A percentile compares a stretch with the other conserved stretches of the same genome.
These are phyloP conservation scores for Oikopleura dioica DNA, from an alignment of 23 tunicate genomes.

Conservation along the genomic window DNA sequence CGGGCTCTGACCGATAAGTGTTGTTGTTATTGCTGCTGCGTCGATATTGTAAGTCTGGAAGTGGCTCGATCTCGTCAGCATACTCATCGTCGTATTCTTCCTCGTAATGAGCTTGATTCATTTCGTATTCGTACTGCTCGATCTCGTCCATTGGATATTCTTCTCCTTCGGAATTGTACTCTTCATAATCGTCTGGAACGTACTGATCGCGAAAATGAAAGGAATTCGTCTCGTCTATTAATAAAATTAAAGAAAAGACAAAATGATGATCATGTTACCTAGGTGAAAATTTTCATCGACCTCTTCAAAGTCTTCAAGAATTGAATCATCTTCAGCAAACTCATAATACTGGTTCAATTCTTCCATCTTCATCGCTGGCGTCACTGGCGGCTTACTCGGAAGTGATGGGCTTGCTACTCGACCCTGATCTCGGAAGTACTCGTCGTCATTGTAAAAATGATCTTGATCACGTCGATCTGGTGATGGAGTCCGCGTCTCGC, in stretches of 20 bases:
- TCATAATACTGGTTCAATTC: not conserved
- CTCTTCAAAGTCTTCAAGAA: not conserved
- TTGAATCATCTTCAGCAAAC: not conserved
- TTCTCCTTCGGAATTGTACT: not conserved
- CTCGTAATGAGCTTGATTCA: not conserved
- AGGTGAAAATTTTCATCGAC: too few relatives aligned
- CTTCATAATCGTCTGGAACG: not conserved
- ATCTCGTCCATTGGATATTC: not conserved
- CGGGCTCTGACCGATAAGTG: not conserved
- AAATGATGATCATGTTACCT: too few relatives aligned
- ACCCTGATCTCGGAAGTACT: not conserved
- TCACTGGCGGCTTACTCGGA: not conserved
- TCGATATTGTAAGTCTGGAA: not conserved
- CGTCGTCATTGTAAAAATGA: not conserved
- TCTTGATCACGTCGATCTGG: too few relatives aligned
- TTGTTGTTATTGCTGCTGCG: not conserved
- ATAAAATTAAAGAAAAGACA: too few relatives aligned
- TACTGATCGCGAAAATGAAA: too few relatives aligned
- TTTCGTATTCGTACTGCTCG: not conserved
- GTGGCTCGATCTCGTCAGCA: not conserved
- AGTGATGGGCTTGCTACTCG: not conserved
- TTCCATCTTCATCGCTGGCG: not conserved
- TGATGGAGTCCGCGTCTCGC: too few relatives aligned
- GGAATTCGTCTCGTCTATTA: too few relatives aligned
- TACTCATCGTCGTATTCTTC: too few relatives aligned